These are phyloP conservation scores for Sander vitreus DNA, from an alignment of 2,113 vertebrate genomes.

Conservation along the genomic window DNA sequence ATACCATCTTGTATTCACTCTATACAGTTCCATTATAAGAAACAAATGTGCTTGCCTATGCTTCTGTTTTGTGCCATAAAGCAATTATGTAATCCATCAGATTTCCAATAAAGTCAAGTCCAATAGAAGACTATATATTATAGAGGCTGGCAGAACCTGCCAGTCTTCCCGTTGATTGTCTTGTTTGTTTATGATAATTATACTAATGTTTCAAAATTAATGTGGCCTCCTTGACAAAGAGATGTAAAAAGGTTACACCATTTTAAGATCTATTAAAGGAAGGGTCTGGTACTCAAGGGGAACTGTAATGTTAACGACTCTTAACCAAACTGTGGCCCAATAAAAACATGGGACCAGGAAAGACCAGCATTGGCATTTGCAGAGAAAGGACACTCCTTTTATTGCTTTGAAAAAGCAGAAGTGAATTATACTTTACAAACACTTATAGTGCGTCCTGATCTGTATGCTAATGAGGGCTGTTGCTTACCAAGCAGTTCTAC, in stretches of 20 bases:
- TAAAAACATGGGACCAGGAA: slow-evolving; percentile 19
- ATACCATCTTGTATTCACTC: slow-evolving; percentile 10
- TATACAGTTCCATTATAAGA: background rate
- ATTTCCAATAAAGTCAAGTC: slow-evolving; percentile 53
- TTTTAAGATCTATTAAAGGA: slow-evolving; percentile 47
- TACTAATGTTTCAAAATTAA: slow-evolving; percentile 49
- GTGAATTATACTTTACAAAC: slow-evolving; percentile 62
- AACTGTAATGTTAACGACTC: slow-evolving; percentile 46
- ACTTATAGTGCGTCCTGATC: slow-evolving; percentile 62
- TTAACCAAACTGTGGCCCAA: slow-evolving; percentile 43
- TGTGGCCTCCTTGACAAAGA: slow-evolving; percentile 9
- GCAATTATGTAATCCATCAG: slow-evolving; percentile 59
- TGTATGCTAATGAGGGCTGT: slow-evolving; percentile 62
- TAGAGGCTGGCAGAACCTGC: slow-evolving; percentile 16
- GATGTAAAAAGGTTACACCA: slow-evolving; percentile 40
- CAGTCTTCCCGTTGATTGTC: slow-evolving; percentile 31
- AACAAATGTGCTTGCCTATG: background rate
- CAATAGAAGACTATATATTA: slow-evolving; percentile 33
- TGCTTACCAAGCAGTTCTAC: slow-evolving; percentile 63
- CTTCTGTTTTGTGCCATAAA: slow-evolving; percentile 31
- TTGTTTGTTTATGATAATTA: slow-evolving; percentile 57
- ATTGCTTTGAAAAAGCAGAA: slow-evolving; percentile 40
- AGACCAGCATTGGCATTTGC: slow-evolving; percentile 30
- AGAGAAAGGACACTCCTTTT: slow-evolving; percentile 46
- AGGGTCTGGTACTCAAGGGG: slow-evolving; percentile 22